Base-by-base conservation (phyloP, 1,140 invertebrate genomes). In the Drosophila orena region DNA sequence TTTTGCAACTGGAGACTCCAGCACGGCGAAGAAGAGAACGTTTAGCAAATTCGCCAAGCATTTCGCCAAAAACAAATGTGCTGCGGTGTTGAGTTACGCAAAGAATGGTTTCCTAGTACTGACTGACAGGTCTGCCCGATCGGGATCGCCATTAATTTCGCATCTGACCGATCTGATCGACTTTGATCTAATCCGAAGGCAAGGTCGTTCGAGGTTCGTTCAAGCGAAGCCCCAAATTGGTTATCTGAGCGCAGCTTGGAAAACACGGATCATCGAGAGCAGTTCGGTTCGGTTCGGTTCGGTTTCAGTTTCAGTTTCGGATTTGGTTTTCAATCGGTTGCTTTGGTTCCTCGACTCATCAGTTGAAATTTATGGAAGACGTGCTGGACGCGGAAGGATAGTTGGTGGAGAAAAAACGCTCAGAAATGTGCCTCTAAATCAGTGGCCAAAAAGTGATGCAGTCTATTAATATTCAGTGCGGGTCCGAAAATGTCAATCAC, bases 171-270 rank as follows among this genome's bases (percentile, higher is more conserved):
- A 68, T 37, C 57, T 47, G 50, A 73, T 74, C 72, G 72, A 72
- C 65, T 78, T 72, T 68, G 64, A 85, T 79, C 84, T 77, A 60
- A 83, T 79, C 80, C 81, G 76, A 57, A 64, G 68, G 57, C 80
- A 84, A 84, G 76, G 80, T 84, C 80, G 61, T 72, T 60, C 40
- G 61, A 20, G 46, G 61, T 72, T 52, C 64, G 49, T 64, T 84
- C 70, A 68, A 71, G 73, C 77, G 73, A 50, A 78, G 56, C 59
- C 22, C 27, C 59, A 65, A 73, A 74, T 74, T 73, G 58, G 71
- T 60, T 54, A 74, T 74, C 47, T 73, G 71, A 74, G 57, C 70
- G 57, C 70, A 44, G 59, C 70, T 74, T 37, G 61, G 50, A 73
- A 49, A 74, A 61, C 56, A 61, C 56, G 71, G 68, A 40, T 53